Evolutionary conservation across 2,113 vertebrate genomes (phyloP).

Genomic region (Neomonachus schauinslandi): DNA sequence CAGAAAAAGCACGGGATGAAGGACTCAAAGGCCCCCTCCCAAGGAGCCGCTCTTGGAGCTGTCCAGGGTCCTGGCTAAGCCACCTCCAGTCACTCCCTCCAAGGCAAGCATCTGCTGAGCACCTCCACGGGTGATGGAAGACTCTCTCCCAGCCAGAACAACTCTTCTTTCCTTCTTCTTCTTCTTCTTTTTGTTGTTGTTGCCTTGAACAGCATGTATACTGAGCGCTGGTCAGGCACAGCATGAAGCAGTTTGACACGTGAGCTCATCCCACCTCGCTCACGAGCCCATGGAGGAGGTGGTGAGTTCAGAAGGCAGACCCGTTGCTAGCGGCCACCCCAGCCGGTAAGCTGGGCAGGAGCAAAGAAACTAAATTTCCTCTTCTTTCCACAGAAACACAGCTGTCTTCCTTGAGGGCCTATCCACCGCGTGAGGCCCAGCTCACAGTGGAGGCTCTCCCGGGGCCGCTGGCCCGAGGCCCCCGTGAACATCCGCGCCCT

Average conservation of each 20-base stretch:
- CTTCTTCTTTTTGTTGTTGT: not conserved
- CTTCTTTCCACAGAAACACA: not conserved
- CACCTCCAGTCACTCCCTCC: fast-evolving
- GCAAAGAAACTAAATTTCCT: not conserved
- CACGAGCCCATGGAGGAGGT: not conserved
- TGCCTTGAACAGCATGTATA: not conserved
- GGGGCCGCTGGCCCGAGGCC: not conserved
- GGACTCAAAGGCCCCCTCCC: not conserved
- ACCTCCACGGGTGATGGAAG: not conserved
- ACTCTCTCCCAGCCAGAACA: not conserved
- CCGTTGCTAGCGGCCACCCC: not conserved
- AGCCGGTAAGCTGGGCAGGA: not conserved
- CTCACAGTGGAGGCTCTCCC: fast-evolving
- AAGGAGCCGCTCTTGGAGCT: not conserved
- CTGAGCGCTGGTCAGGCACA: not conserved
- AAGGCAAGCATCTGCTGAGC: not conserved
- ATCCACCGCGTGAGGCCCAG: not conserved
- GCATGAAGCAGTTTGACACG: fast-evolving
- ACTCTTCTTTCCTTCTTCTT: not conserved
- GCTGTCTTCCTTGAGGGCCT: not conserved
- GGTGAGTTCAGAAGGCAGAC: not conserved
- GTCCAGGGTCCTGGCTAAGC: slow-evolving; percentile 68
- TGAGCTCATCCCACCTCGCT: not conserved
- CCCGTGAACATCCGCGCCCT: fast-evolving
- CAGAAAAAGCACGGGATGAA: not conserved